These are phyloP conservation scores for Phalera bucephala DNA, from an alignment of 2,888 invertebrate genomes.

Conservation along the genomic window DNA sequence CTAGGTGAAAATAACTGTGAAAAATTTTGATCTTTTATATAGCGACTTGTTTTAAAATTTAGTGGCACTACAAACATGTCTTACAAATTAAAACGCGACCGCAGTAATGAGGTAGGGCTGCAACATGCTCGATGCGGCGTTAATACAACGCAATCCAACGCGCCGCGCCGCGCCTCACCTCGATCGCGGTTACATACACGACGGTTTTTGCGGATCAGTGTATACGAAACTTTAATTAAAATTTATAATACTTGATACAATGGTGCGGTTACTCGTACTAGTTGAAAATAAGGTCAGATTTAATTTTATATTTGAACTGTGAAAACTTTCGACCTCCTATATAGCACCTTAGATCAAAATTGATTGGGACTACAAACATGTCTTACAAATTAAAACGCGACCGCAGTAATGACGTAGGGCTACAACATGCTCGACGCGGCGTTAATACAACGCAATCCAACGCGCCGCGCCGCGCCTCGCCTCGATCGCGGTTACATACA, in stretches of 20 bases:
- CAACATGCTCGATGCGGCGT: conserved; percentile 39
- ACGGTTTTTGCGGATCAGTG: conserved; percentile 40
- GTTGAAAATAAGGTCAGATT: no score
- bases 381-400: conserved; percentile 74
- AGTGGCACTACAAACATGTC: no score
- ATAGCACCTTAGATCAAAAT: no score
- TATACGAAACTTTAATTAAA: conserved; percentile 43
- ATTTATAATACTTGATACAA: conserved; percentile 21
- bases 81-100: conserved; percentile 73
- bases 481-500: conserved; percentile 36
- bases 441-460: conserved; percentile 30
- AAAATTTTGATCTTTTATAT: no score
- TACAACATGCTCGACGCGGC: conserved; percentile 41
- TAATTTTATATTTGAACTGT: no score
- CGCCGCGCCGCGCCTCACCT: conserved; percentile 8
- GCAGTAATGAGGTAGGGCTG: conserved; percentile 22
- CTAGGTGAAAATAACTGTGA: no score
- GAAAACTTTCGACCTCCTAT: no score
- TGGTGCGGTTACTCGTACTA: not conserved
- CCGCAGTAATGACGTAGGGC: conserved; percentile 13
- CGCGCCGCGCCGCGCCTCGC: conserved; percentile 8
- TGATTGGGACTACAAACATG: no score
- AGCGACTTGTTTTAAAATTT: no score
- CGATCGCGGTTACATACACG: conserved; percentile 36
- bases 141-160: conserved; percentile 29